Evolutionary conservation across 1,140 invertebrate genomes (phyloP), one percentile per base, ranked within the genome.

Genomic region (Lucilia sericata): DNA sequence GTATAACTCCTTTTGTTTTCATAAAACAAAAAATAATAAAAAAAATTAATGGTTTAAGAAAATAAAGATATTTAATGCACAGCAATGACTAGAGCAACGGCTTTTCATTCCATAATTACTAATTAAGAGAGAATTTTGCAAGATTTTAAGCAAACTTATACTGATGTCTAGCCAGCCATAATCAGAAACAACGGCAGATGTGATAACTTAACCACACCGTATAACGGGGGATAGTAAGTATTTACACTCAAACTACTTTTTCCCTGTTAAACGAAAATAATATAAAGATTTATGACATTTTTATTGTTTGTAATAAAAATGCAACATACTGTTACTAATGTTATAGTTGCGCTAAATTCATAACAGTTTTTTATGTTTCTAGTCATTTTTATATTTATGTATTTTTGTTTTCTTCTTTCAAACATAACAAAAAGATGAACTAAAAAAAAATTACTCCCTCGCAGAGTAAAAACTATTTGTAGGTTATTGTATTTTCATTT

Each of bases 231-330:
- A 0, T 42, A 30, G 5, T 7, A 5, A 8, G 5, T 42, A 3
- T 42, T 10, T 55, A 14, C 51, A 55, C 12, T 55, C 10, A 8
- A 70, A 25, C n/a, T 10, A 19, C 8, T 70, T 60, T 30, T 70
- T 21, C 65, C 10, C 3, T 8, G 19, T 21, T 70, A 70, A 70
- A 70, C 21, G 9, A 19, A 70, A 70, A 70, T 21, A 55, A 70
- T 70, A 70, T 70, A 70, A 70, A 21, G 65, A 25, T 70, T 70
- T 70, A 70, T 70, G 65, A 70, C 65, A 70, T 70, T 70, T 70
- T 70, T 70, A 70, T 70, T 70, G 65, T 70, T 70, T 70, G 65
- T 70, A 70, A 70, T 70, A 70, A 70, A 70, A 70, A 70, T 70
- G 65, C 65, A 70, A 70, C 65, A 70, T 70, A 70, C 65, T 70